Conservation (phyloP, 2,797 vertebrate genomes). For the Chelidonichthys spinosus region DNA sequence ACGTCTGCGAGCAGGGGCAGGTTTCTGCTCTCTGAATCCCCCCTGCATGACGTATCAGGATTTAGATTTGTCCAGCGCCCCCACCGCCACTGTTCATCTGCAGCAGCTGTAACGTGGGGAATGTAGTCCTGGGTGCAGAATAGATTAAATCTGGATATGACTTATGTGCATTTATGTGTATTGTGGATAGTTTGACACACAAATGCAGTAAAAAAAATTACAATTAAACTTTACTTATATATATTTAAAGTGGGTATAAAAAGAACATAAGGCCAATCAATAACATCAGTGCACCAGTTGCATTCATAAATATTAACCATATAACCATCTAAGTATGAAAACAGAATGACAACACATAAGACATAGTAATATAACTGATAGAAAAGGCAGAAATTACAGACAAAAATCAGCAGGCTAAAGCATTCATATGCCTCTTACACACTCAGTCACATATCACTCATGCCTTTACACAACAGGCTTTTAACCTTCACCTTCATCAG, state of each 20-base stretch:
- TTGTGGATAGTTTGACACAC: not conserved
- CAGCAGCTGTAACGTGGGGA: slow-evolving; percentile 31
- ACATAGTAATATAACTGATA: not conserved
- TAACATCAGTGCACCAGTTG: slow-evolving; percentile 10
- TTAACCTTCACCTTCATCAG: not conserved
- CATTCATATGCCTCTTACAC: not conserved
- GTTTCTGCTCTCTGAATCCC: slow-evolving; percentile 74
- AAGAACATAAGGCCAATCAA: not conserved
- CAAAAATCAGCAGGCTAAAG: not conserved
- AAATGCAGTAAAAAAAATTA: not conserved
- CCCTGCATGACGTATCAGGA: slow-evolving; percentile 80
- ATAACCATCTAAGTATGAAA: not conserved
- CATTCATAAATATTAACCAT: not conserved
- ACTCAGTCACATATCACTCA: not conserved
- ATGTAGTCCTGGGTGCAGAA: slow-evolving; percentile 9
- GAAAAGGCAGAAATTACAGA: not conserved
- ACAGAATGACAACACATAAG: not conserved
- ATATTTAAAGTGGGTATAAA: not conserved
- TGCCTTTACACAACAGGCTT: not conserved
- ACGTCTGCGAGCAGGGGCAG: slow-evolving; percentile 79
- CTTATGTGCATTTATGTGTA: not conserved
- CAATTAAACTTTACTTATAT: slow-evolving; percentile 41
- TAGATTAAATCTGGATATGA: slow-evolving; percentile 1
- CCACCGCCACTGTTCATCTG: slow-evolving; percentile 53
- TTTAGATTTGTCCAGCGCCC: slow-evolving; percentile 58